Percentiles rank a stretch among this genome's conserved stretches.
Conservation (phyloP, 2,888 invertebrate species). For the Eupithecia subfuscata region DNA sequence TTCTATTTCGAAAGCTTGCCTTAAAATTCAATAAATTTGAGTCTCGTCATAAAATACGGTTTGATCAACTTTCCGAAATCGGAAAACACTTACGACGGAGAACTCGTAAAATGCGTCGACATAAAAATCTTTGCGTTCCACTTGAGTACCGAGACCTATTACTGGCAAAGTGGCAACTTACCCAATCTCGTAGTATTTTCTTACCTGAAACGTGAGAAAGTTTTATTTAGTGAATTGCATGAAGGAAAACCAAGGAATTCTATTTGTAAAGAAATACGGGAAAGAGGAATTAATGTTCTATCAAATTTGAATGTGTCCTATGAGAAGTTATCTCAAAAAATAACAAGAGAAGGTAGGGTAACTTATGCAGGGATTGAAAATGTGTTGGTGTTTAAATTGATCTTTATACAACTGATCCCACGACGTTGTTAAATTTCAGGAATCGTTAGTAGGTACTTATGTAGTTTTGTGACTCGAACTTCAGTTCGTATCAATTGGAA, state of each 20-base stretch:
- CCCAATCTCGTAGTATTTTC: slow-evolving; percentile 28
- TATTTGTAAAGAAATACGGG: neutral
- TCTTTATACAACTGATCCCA: neutral
- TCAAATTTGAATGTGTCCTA: neutral
- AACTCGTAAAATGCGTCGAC: slow-evolving; percentile 37
- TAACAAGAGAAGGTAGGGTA: neutral
- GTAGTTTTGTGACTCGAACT: neutral
- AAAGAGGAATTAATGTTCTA: neutral
- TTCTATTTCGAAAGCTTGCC: neutral
- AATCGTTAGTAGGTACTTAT: neutral
- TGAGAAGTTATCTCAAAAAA: neutral
- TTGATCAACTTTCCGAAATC: slow-evolving; percentile 38
- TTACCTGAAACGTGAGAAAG: slow-evolving; percentile 41
- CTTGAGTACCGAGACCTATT: slow-evolving; percentile 29
- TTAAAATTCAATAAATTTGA: slow-evolving; percentile 8
- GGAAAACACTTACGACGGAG: slow-evolving; percentile 40
- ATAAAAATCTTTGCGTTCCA: slow-evolving; percentile 41
- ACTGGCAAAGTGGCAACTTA: slow-evolving; percentile 30
- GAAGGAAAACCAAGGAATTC: neutral
- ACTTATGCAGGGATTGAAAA: neutral
- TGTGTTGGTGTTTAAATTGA: neutral
- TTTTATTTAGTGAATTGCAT: slow-evolving; percentile 20
- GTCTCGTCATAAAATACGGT: slow-evolving; percentile 25
- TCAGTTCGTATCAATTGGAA: neutral
- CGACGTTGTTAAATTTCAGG: neutral